phyloP scores from a whole-genome alignment of 2,113 vertebrate genomes.

The Numenius arquata region DNA sequence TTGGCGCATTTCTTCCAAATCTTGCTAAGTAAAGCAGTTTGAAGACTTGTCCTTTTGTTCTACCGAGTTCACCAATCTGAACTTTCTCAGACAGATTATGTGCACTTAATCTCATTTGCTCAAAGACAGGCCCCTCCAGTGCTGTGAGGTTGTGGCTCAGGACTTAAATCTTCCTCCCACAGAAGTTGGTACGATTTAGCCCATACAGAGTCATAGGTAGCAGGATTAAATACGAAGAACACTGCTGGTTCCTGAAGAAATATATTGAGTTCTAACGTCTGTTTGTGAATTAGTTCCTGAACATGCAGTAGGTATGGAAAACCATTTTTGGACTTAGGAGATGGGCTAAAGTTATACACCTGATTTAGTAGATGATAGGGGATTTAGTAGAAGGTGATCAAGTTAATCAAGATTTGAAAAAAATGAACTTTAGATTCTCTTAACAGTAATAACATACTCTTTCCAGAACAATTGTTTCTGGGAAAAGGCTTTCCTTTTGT shows the following conservation, averaged over 20 bases:
- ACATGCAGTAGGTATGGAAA: background rate
- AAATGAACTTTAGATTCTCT: background rate
- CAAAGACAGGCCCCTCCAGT: background rate
- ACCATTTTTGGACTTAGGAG: background rate
- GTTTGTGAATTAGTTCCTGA: background rate
- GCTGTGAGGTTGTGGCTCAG: background rate
- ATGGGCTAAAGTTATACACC: background rate
- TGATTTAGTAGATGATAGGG: background rate
- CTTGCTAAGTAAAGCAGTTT: conserved; percentile 41
- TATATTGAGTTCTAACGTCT: background rate
- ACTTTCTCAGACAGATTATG: background rate
- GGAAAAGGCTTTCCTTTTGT: background rate
- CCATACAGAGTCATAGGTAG: background rate
- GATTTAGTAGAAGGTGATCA: background rate
- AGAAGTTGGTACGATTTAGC: background rate
- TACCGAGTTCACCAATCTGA: conserved; percentile 2
- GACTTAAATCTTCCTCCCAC: background rate
- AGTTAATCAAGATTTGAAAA: background rate
- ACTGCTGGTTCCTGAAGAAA: background rate
- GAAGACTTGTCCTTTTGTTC: conserved; percentile 24
- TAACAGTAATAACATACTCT: background rate
- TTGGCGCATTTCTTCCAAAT: conserved; percentile 5
- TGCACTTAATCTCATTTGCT: background rate
- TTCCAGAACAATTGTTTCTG: background rate
- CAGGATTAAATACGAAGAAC: background rate